Base-by-base conservation (phyloP, 2,113 vertebrate species). In the Caloenas nicobarica region DNA sequence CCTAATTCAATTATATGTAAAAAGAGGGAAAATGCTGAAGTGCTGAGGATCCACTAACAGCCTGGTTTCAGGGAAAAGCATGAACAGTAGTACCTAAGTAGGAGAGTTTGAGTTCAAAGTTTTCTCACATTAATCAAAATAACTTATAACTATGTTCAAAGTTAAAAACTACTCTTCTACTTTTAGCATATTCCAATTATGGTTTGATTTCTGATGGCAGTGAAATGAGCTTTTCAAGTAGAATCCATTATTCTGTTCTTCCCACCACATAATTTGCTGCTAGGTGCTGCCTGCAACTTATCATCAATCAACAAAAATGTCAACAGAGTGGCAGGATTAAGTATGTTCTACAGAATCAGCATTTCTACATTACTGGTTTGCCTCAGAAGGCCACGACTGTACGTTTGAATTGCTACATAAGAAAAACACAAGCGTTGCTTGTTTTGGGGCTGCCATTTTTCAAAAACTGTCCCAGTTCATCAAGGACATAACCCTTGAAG, bases 251-350 rank as follows among this genome's bases (percentile, higher is more conserved):
- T 96, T 95, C 94, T 2, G 51, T 18, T 95, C 95, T 96, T 93
- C 96, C 94, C 95, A 95, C 94, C 11, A 83, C 91, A 64, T 92
- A 95, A 97, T 97, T 92, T 95, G 95, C 95, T 95, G 91, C 91
- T 90, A 94, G 95, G 95, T 95, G 65, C 96, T 95, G 93, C 86
- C 88, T 91, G 95, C 91, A 95, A 96, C 81, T 97, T 87, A 79
- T 92, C 91, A 96, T 96, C 95, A 86, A 95, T 97, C 94, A 96
- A 97, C 91, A 97, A 93, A 93, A 95, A 86, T 44, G 95, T 91
- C 96, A 97, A 96, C 91, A 95, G 92, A 61, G 73, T 53, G 73
- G 83, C 93, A 96, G 61, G 38, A 95, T 84, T 89, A 89, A 81
- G 88, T 56, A 78, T 40, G 48, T 87, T 84, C 73, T 38, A 38